Base-by-base conservation (phyloP, 2,888 invertebrate species). In the Diabrotica balteata region DNA sequence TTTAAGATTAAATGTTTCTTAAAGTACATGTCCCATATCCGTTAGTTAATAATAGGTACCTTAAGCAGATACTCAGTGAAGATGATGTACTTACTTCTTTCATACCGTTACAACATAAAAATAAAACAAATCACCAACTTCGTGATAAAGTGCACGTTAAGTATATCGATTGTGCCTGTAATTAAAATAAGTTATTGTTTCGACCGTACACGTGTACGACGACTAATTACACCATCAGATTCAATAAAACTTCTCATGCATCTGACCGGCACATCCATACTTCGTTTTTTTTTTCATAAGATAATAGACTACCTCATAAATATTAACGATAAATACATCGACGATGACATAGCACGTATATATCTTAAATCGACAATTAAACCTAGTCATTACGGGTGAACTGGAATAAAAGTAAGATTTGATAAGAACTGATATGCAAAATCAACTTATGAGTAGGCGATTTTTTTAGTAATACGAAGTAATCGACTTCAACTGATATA, bases 321-420 rank as follows among this genome's bases (percentile, higher is more conserved):
- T 55, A 55, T 55, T 57, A 11, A 57, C 45, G 11, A 11, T 57
- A 57, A 57, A 57, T 57, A 45, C 45, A 45, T 43, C 55, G 3
- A 45, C 45, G 55, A 57, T 57, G 55, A 57, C 55, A 45, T 45
- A 45, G 55, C 55, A 45, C 0, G 45, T 22, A 11, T 8, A 45
- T 57, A 57, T 57, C 55, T 57, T 57, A 57, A 57, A 57, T 57
- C 45, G 7, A 17, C 55, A 45, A 57, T 57, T 57, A 57, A 57
- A 45, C 17, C 11, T 57, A 45, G 45, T 57, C 44, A 57, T 57
- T 57, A 57, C 17, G 45, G 45, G 11, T 17, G 44, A 57, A 44
- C 45, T 44, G 45, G 17, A 57, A 45, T 22, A 57, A 57, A 45
- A 57, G 32, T 7, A 7, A 22, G 42, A 54, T 54, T 54, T 54